Percentiles rank a stretch among this genome's conserved stretches.
Conservation (phyloP, 2,113 vertebrate species). For the Microcebus lehilahytsara region DNA sequence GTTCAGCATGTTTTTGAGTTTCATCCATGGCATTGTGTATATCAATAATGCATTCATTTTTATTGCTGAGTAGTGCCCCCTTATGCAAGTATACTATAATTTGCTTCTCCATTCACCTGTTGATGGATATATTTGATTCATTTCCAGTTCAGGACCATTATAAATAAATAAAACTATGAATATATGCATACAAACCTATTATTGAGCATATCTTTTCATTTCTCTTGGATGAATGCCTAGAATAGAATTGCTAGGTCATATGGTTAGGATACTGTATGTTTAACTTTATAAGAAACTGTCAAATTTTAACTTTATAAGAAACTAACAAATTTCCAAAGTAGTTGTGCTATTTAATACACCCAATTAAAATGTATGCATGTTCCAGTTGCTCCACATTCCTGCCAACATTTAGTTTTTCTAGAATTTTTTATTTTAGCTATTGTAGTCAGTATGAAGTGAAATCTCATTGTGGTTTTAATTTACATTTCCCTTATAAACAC, state of each 20-base stretch:
- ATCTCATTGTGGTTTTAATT: not conserved
- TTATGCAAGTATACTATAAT: not conserved
- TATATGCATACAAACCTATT: not conserved
- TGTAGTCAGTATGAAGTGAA: not conserved
- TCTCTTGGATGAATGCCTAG: not conserved
- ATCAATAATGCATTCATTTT: not conserved
- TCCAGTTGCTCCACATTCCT: not conserved
- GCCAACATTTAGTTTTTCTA: not conserved
- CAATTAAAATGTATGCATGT: not conserved
- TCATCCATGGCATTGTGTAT: not conserved
- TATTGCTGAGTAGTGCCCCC: not conserved
- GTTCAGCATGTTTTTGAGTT: not conserved
- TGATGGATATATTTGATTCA: not conserved
- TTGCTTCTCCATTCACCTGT: not conserved
- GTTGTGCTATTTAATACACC: not conserved
- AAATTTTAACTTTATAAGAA: not conserved
- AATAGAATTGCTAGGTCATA: not conserved
- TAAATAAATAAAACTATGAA: not conserved
- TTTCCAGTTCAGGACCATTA: not conserved
- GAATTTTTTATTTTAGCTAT: not conserved
- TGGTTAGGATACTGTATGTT: not conserved
- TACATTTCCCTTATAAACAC: not conserved
- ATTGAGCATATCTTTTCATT: not conserved
- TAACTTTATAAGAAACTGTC: not conserved
- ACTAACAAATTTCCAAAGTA: not conserved